Evolutionary conservation across 2,797 vertebrate genomes (phyloP), one percentile per base, ranked within the genome.

Genomic region (Cirrhinus mrigala): DNA sequence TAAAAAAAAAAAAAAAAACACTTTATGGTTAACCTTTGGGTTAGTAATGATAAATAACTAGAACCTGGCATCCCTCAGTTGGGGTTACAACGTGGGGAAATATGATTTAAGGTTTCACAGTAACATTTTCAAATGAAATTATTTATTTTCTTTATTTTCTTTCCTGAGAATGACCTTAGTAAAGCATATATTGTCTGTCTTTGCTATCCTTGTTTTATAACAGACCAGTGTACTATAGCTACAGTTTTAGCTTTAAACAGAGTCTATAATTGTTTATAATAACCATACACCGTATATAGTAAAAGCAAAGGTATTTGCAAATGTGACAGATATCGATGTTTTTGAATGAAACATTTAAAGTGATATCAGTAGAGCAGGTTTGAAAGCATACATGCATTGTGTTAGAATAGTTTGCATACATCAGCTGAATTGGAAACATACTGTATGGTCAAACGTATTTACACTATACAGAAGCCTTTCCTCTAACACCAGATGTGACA

Each of bases 371-470:
- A 29, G 24, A 66, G 79, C 16, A 22, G 24, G 22, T 58, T 48
- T 58, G 12, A 71, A 40, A 68, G 62, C n/a, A 75, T n/a, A 54
- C 7, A 27, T 50, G 20, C 33, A 79, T 24, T 68, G 29, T 48
- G 20, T 29, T n/a, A 71, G 24, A n/a, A 52, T 71, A 27, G 18
- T 37, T 50, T 64, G 78, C 80, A 40, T 69, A 56, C 29, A 58
- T 54, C 24, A 71, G 3, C 33, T 79, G 78, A 81, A 81, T 4
- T 74, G 2, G 48, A 88, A 77, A 48, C 78, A 40, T 68, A 27
- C 33, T 11, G 24, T 48, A 50, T 46, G 40, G 3, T 81, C 16
- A 70, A 44, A 58, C 15, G n/a, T 71, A 33, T 10, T 77, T 79
- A 80, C 37, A 50, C 69, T 87, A 70, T 50, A 80, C 27, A 33